A percentile compares a stretch with the other conserved stretches of the same genome.
These are phyloP conservation scores for Dinomys branickii DNA, from an alignment of 2,113 vertebrate species.

Conservation along the genomic window DNA sequence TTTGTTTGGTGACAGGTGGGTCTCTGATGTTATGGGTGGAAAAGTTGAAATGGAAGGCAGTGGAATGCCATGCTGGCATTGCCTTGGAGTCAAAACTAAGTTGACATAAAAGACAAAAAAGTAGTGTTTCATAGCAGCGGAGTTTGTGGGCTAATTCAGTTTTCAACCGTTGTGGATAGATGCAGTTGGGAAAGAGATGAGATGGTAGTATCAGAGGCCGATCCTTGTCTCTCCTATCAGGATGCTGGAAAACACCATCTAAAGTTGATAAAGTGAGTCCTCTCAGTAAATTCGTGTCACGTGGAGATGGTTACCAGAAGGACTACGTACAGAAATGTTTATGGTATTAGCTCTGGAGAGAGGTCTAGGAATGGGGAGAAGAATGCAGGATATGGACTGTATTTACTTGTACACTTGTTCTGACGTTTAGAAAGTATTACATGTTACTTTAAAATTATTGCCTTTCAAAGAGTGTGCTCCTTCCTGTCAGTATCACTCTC, in stretches of 20 bases:
- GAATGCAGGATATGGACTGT: not conserved
- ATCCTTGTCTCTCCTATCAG: not conserved
- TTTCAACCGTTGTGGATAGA: not conserved
- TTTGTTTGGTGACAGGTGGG: not conserved
- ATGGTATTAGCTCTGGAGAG: not conserved
- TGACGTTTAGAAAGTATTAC: not conserved
- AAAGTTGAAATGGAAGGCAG: not conserved
- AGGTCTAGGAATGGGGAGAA: not conserved
- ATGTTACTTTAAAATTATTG: not conserved
- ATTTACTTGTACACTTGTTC: not conserved
- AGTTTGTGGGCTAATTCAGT: not conserved
- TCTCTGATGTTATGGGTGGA: not conserved
- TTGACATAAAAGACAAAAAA: not conserved
- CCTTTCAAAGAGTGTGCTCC: not conserved
- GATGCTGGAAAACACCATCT: not conserved
- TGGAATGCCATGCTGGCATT: not conserved
- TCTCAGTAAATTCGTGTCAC: not conserved
- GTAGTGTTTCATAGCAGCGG: slow-evolving; percentile 1
- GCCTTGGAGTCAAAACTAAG: not conserved
- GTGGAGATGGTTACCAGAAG: not conserved
- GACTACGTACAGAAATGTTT: not conserved
- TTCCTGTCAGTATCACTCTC: not conserved
- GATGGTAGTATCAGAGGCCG: not conserved
- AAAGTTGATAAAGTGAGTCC: not conserved
- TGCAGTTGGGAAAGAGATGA: not conserved